Evolutionary conservation across 1,140 invertebrate genomes (phyloP).

Genomic region (Frieseomelitta varia): DNA sequence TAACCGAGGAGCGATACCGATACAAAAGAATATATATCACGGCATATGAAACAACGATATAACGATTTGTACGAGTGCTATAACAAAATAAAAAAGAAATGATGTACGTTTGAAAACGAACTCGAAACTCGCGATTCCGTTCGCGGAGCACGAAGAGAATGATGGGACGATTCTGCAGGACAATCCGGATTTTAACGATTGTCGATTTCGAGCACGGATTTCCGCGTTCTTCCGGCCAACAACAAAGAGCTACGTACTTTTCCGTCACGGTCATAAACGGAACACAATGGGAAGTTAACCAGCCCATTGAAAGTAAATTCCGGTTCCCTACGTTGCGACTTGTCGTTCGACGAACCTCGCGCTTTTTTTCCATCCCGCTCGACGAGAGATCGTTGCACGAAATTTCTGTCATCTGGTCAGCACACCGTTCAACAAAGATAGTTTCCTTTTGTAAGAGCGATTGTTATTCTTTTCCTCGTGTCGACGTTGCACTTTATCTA

Average conservation of each 20-base stretch:
- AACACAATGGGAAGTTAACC: conserved; percentile 60
- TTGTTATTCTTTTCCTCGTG: neutral
- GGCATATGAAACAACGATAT: no score
- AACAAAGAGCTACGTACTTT: conserved; percentile 49
- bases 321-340: conserved; percentile 26
- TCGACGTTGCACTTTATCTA: neutral
- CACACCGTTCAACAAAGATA: neutral
- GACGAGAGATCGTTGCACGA: neutral
- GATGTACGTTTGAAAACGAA: no score
- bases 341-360: neutral
- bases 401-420: neutral
- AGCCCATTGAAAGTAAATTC: conserved; percentile 50
- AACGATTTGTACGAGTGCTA: no score
- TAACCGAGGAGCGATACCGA: no score
- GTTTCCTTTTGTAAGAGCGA: neutral
- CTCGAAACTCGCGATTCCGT: neutral
- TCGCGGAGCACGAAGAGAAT: no score
- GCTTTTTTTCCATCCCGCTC: neutral
- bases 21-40: no score
- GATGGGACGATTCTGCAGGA: neutral
- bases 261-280: conserved; percentile 61
- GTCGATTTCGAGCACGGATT: conserved; percentile 36
- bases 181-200: neutral
- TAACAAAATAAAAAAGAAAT: no score
- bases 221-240: conserved; percentile 43